Percentiles rank a stretch among this genome's conserved stretches.
Evolutionary conservation across 2,888 invertebrate species (phyloP).

Genomic region (Elmis aenea): DNA sequence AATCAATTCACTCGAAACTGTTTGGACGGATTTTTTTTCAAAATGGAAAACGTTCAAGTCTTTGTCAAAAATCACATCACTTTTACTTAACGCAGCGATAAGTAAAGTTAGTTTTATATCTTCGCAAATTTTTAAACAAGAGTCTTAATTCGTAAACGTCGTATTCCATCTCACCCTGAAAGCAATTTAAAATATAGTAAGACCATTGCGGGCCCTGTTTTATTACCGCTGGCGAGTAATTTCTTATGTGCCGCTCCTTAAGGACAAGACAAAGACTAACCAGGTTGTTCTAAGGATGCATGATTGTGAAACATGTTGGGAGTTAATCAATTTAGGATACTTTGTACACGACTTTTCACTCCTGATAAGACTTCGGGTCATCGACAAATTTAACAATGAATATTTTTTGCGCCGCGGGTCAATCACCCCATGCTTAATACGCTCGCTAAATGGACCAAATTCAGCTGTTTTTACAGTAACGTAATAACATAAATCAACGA

Average conservation of each 20-base stretch:
- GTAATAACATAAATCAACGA: too few relatives aligned
- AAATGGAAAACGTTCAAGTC: not conserved
- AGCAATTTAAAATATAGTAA: constrained; percentile 4
- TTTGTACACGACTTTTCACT: constrained; percentile 22
- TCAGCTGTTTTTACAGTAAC: too few relatives aligned
- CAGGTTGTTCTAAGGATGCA: constrained; percentile 1
- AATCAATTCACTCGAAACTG: too few relatives aligned
- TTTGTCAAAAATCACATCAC: constrained; percentile 9
- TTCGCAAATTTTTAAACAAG: constrained; percentile 7
- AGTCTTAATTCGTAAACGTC: constrained; percentile 15
- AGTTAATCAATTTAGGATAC: constrained; percentile 27
- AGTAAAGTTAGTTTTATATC: constrained; percentile 4
- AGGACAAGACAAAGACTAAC: not conserved
- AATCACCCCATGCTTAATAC: too few relatives aligned
- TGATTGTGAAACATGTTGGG: constrained; percentile 9
- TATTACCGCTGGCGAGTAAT: constrained; percentile 1
- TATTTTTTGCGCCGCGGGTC: too few relatives aligned
- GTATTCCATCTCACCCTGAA: constrained; percentile 17
- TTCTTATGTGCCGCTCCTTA: constrained; percentile 8
- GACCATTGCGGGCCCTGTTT: too few relatives aligned
- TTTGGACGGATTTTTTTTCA: too few relatives aligned
- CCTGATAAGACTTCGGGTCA: constrained; percentile 34
- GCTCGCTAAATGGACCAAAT: too few relatives aligned
- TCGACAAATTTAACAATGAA: constrained; percentile 35
- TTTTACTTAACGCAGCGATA: constrained; percentile 13